Base-by-base conservation (phyloP, 2,797 vertebrate species). In the Clarias platycephalus region DNA sequence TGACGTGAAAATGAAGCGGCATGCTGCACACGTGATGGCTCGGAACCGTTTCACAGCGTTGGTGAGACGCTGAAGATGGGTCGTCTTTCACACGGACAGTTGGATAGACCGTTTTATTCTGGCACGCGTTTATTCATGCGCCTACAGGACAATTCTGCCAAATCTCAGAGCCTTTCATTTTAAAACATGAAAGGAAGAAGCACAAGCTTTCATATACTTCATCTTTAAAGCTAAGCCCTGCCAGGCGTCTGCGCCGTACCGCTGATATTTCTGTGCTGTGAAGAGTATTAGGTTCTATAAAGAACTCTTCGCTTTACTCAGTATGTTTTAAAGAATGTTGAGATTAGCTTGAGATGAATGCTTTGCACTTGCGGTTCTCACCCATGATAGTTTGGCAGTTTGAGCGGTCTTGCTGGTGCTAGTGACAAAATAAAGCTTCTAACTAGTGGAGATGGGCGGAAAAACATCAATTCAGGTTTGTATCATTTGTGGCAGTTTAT, bases 21-120 rank as follows among this genome's bases (percentile, higher is more conserved):
- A 68, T 4, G 28, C 62, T 20, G 72, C 24, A 55, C 8, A 28
- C 4, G 13, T 77, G 55, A 78, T 44, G 63, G 22, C 49, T 53
- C 15, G 40, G 60, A 37, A 40, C 55, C 20, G 20, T 40, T 77
- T 15, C 16, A 26, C 22, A 26, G 75, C 55, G 57, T 57, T 80
- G 70, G 22, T 24, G 6, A 20, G 55, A 87, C 12, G 18, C 63
- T 63, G 63, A 75, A 66, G 6, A 85, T 72, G 34, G 44, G 64
- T 55, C 34, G 18, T 28, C 77, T 66, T 85, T 87, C 53, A 34
- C 63, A 22, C n/a, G 34, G 66, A 82, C 81, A 15, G 53, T 68
- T 67, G 55, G 70, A 83, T 31, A 72, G 77, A 83, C 37, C 44
- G 40, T 77, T 58, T 75, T 76, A 71, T 80, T 84, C 57, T 66